Evolutionary conservation across 1,140 invertebrate species (phyloP).

Genomic region (Cherax quadricarinatus): DNA sequence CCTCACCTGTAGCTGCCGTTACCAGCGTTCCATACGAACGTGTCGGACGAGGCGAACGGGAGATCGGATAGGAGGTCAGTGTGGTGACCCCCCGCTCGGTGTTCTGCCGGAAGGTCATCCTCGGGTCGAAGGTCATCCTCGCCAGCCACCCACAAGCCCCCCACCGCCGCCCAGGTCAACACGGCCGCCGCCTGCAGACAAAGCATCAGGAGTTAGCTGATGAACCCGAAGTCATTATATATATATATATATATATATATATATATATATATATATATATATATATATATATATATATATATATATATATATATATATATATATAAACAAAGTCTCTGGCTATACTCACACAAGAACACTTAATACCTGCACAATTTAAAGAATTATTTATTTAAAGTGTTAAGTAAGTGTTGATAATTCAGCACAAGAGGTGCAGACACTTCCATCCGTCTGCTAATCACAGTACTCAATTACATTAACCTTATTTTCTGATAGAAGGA

Average conservation of each 20-base stretch:
- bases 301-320: slow-evolving; percentile 27
- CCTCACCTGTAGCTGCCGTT: slow-evolving; percentile 55
- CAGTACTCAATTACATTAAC: no score
- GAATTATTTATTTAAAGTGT: no score
- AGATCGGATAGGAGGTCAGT: slow-evolving; percentile 28
- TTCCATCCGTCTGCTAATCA: no score
- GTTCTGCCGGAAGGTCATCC: neutral
- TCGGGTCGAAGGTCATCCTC: slow-evolving; percentile 9
- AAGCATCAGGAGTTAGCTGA: no score
- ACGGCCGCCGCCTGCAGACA: neutral
- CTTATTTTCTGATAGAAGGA: no score
- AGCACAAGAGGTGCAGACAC: neutral
- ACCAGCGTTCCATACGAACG: slow-evolving; percentile 41
- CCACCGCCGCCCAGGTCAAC: slow-evolving; percentile 17
- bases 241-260: slow-evolving; percentile 1
- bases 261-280: slow-evolving; percentile 16
- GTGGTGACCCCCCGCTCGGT: neutral
- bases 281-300: slow-evolving; percentile 13
- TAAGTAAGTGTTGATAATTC: no score
- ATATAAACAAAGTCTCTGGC: no score
- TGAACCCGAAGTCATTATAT: neutral
- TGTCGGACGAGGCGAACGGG: slow-evolving; percentile 29
- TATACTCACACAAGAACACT: no score
- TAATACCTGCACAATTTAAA: no score
- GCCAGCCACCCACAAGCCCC: slow-evolving; percentile 14